These are phyloP conservation scores for Antedon mediterranea DNA, from an alignment of 53 echinoderm and acorn worm genomes.

Conservation along the genomic window DNA sequence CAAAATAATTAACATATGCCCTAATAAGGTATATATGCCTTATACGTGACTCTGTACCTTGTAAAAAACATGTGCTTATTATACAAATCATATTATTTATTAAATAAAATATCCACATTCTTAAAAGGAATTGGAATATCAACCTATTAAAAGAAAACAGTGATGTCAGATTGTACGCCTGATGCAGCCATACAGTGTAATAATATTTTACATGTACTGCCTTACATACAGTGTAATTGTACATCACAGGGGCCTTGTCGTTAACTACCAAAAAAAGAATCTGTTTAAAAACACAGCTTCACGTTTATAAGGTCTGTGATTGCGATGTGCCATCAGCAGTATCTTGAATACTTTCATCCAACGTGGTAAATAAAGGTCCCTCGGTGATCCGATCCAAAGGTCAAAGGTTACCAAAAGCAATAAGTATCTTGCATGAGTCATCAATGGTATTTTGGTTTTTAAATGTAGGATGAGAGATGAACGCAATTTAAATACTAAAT, in stretches of 20 bases:
- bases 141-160: no score
- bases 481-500: not conserved
- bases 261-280: not conserved
- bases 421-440: not conserved
- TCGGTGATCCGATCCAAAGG: not conserved
- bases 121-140: no score
- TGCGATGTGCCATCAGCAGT: not conserved
- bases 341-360: not conserved
- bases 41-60: no score
- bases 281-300: not conserved
- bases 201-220: not conserved
- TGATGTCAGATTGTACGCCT: no score
- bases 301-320: not conserved
- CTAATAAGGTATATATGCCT: no score
- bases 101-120: no score
- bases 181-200: not conserved
- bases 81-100: no score
- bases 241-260: not conserved
- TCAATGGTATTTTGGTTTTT: not conserved
- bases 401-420: not conserved
- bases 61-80: no score
- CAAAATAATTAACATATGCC: no score
- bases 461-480: not conserved
- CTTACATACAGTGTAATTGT: not conserved
- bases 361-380: not conserved